These are phyloP conservation scores for Notothenia rossii DNA, from an alignment of 2,113 vertebrate genomes.

Conservation along the genomic window DNA sequence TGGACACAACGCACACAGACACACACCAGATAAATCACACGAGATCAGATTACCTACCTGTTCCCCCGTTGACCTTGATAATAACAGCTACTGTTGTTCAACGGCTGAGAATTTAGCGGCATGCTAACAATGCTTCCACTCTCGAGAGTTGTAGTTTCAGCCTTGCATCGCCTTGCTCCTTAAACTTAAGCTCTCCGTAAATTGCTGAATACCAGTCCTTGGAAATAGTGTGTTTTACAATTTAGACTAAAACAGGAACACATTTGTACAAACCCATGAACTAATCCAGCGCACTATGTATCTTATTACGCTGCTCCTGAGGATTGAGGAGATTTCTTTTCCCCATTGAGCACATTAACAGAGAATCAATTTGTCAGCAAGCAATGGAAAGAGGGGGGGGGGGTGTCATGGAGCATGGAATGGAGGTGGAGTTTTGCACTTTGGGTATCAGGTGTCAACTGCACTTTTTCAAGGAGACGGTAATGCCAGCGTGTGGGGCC, in stretches of 20 bases:
- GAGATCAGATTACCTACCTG: slow-evolving; percentile 75
- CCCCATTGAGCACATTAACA: slow-evolving; percentile 67
- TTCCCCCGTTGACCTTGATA: slow-evolving; percentile 51
- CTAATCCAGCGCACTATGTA: slow-evolving; percentile 52
- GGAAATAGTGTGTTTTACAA: slow-evolving; percentile 32
- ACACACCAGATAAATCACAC: slow-evolving; percentile 65
- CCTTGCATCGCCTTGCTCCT: slow-evolving; percentile 5
- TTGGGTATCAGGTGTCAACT: slow-evolving; percentile 79
- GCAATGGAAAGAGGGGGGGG: slow-evolving; percentile 47
- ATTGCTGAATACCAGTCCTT: slow-evolving; percentile 23
- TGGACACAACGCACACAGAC: slow-evolving; percentile 53
- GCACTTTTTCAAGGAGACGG: slow-evolving; percentile 64
- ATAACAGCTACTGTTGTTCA: slow-evolving; percentile 28
- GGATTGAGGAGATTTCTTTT: slow-evolving; percentile 44
- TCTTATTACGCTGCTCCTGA: slow-evolving; percentile 46
- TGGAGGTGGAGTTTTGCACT: slow-evolving; percentile 67
- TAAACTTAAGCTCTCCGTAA: slow-evolving; percentile 26
- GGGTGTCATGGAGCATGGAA: slow-evolving; percentile 34
- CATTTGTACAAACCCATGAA: slow-evolving; percentile 44
- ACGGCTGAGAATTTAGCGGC: background rate
- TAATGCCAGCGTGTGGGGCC: slow-evolving; percentile 68
- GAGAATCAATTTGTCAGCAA: slow-evolving; percentile 80
- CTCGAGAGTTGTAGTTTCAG: slow-evolving; percentile 9
- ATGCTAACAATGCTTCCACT: slow-evolving; percentile 8
- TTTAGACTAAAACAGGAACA: slow-evolving; percentile 47